Evolutionary conservation across 64 coral and sea anemone species (phyloP).

Genomic region (Dendrophyllia cribrosa): DNA sequence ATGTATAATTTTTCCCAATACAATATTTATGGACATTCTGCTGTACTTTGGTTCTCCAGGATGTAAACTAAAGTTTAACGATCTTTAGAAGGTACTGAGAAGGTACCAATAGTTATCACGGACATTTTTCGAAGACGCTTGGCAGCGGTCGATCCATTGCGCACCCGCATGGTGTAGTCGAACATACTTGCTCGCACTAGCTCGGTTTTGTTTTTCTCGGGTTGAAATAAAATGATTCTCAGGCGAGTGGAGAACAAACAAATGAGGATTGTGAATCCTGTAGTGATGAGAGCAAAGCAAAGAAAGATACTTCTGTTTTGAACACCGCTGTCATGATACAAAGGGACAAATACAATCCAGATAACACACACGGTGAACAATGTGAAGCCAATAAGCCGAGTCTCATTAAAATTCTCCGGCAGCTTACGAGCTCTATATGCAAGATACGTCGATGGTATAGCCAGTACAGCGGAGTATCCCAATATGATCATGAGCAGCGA

Average conservation of each 20-base stretch:
- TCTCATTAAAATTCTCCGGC: constrained; percentile 91
- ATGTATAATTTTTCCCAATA: too few species aligned
- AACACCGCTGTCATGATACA: constrained; percentile 55
- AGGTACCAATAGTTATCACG: constrained; percentile 77
- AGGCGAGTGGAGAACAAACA: constrained; percentile 81
- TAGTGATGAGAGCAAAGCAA: constrained; percentile 63
- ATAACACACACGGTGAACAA: constrained; percentile 93
- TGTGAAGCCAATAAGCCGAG: constrained; percentile 83
- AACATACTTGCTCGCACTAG: constrained; percentile 81
- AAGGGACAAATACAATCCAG: constrained; percentile 57
- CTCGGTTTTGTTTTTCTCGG: constrained; percentile 83
- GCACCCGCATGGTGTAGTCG: constrained; percentile 73
- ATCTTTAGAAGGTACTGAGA: neutral
- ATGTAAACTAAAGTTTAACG: neutral
- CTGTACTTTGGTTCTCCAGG: too few species aligned
- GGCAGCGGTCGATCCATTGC: constrained; percentile 62
- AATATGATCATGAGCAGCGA: constrained; percentile 80
- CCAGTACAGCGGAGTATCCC: constrained; percentile 88
- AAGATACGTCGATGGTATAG: constrained; percentile 75
- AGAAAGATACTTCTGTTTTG: constrained; percentile 56
- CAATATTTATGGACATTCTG: too few species aligned
- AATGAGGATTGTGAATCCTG: constrained; percentile 72
- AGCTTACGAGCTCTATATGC: constrained; percentile 81
- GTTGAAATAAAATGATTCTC: constrained; percentile 88
- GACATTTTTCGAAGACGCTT: constrained; percentile 66